These are phyloP conservation scores for Uria lomvia DNA, from an alignment of 2,113 vertebrate species.

Conservation along the genomic window DNA sequence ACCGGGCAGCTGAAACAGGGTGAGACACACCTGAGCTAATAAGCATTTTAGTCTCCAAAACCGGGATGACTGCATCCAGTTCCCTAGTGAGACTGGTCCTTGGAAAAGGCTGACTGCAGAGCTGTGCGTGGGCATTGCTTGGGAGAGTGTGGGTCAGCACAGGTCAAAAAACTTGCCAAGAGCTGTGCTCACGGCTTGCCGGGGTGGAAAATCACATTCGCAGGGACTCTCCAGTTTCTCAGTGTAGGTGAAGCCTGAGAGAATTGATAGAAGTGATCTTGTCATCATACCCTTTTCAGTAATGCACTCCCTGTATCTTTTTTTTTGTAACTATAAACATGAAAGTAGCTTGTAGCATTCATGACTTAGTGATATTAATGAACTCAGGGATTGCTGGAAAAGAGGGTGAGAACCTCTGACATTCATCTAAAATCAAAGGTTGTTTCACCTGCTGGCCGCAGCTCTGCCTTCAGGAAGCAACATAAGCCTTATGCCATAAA, in stretches of 20 bases:
- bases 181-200: not conserved
- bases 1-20: not conserved
- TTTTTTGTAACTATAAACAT: not conserved
- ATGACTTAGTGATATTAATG: not conserved
- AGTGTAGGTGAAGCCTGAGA: not conserved
- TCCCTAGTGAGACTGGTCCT: not conserved
- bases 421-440: not conserved
- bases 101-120: not conserved
- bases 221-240: not conserved
- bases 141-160: not conserved
- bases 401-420: not conserved
- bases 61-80: accelerated
- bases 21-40: not conserved
- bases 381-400: not conserved
- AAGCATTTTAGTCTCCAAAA: not conserved
- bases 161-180: not conserved
- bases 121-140: not conserved
- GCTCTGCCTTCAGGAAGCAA: not conserved
- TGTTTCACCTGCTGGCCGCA: not conserved
- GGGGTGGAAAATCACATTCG: not conserved
- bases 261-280: not conserved
- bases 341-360: not conserved
- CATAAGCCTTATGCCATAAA: not conserved
- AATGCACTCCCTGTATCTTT: not conserved
- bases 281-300: not conserved